Conservation (phyloP, 2,113 vertebrate genomes). For the Turdus rufiventris region DNA sequence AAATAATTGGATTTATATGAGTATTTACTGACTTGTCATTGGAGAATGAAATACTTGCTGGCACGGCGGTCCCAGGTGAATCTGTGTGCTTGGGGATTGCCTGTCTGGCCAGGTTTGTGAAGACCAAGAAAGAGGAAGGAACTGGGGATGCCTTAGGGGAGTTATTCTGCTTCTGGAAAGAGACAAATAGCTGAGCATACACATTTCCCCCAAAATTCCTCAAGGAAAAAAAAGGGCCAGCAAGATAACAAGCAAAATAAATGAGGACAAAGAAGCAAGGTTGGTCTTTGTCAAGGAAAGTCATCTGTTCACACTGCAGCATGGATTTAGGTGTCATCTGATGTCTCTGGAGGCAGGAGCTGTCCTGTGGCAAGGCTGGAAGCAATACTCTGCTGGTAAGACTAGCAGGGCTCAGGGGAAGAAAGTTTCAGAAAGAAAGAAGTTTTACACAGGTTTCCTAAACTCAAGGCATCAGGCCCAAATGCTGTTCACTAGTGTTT, state of each 20-base stretch:
- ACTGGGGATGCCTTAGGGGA: neutral
- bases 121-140: neutral
- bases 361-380: neutral
- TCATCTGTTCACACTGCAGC: neutral
- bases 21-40: neutral
- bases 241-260: neutral
- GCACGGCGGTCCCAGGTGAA: rapidly evolving
- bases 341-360: neutral
- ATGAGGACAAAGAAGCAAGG: neutral
- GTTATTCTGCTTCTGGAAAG: neutral
- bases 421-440: neutral
- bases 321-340: neutral
- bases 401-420: neutral
- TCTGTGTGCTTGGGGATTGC: neutral
- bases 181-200: neutral
- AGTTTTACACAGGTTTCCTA: neutral
- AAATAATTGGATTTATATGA: neutral
- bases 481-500: neutral
- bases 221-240: neutral
- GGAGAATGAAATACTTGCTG: neutral
- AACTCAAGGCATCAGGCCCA: neutral
- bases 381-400: neutral
- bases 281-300: neutral
- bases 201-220: neutral
- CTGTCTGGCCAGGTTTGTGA: neutral